Evolutionary conservation across 1,140 invertebrate genomes (phyloP), one percentile per base, ranked within the genome.

Genomic region (Lepidurus apus): DNA sequence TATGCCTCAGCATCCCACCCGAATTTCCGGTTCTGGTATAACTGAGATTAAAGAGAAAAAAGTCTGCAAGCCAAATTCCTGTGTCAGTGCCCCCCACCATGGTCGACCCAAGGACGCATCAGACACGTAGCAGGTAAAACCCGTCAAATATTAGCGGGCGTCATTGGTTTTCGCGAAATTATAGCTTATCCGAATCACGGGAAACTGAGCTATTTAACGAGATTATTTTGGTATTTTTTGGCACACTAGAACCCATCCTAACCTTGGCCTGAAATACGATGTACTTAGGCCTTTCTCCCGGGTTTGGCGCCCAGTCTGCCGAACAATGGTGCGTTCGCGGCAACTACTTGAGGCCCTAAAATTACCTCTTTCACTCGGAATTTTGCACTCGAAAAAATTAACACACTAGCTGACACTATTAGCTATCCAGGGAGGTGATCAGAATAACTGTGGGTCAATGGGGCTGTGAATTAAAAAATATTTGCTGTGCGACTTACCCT

Each of bases 21-120:
- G 21, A 21, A 65, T 65, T 65, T 65, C 13, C 53, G 53, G 53
- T 65, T 65, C 53, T 65, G 17, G 7, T 17, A 21, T 21, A 65
- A 21, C 21, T 9, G 53, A 65, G 53, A 65, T 65, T 65, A n/a
- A 21, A 13, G 17, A 5, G 21, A 21, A 65, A 65, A 65, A 65
- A 21, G 53, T n/a, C 21, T 65, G 53, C 53, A 21, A 65, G 53
- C 53, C 21, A 65, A 65, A 65, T 65, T 65, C 53, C 53, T 65
- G 53, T 65, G 53, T 65, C 53, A 65, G 53, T 21, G 53, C 53
- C 53, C 53, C 53, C 53, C 53, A 65, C 53, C 53, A 65, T 65
- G 53, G 17, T 21, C 53, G 53, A 65, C 17, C 53, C 53, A 65
- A 65, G 53, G 53, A 65, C 53, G 8, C 53, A 65, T 65, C 17